Base-by-base conservation (phyloP, 1,140 invertebrate species). In the Andricus grossulariae region DNA sequence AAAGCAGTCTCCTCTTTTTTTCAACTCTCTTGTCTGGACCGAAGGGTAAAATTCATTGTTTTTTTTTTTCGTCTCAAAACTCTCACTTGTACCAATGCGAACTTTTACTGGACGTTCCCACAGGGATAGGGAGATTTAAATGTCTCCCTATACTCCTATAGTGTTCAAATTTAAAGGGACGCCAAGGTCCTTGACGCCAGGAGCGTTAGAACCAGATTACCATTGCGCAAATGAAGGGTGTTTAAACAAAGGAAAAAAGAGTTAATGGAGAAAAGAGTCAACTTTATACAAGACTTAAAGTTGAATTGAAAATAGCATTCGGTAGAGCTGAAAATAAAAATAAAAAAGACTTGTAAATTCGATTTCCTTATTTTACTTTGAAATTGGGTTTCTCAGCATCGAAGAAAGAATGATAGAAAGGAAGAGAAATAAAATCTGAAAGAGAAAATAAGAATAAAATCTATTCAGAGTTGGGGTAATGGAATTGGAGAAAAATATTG, bases 41-140 rank as follows among this genome's bases (percentile, higher is more conserved):
- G 51, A 54, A 51, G 72, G 72, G 25, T 73, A 50, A 52, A 50
- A 25, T 55, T 72, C 72, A 66, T 71, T 79, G 39, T 81, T 73
- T 49, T 54, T 32, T 73, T 16, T 49, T 32, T n/a, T n/a, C n/a
- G n/a, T 60, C 66, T 16, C 39, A 12, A 55, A 74, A 72, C 70
- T 71, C 77, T 73, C 55, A 74, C 60, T 51, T 32, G 75, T 70
- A 71, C 74, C 75, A 84, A 84, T 81, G 76, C 74, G 79, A 82
- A 71, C 73, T 54, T 50, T 54, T 76, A 76, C 83, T 82, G 84
- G 81, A 86, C 84, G 84, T 86, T 86, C 85, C 85, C 85, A 86
- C 85, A 86, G 84, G 81, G 80, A 83, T 83, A 84, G 71, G 78
- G 55, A 78, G 66, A 86, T 85, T 85, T 86, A 86, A 86, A 86